Base-by-base conservation (phyloP, 1,140 invertebrate genomes). In the Babylonia areolata region DNA sequence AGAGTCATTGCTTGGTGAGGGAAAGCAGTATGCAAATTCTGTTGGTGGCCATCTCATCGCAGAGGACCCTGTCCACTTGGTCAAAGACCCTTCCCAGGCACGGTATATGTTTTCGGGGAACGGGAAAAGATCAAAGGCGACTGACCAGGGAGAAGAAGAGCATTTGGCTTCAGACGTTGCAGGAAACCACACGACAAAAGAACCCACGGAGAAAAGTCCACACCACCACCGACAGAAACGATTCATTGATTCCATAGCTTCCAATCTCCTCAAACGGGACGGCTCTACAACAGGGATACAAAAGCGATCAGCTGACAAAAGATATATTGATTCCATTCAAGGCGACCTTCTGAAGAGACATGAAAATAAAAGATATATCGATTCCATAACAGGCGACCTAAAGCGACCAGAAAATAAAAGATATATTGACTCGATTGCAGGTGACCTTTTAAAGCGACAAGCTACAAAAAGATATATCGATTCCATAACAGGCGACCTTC, bases 271-370 rank as follows among this genome's bases (percentile, higher is more conserved):
- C 51, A 46, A 31, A 42, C 80, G 80, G n/a, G 69, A 73, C 31
- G 31, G 6, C 9, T 73, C 69, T n/a, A 33, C 6, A 11, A 33
- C 69, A 33, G 23, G 23, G 20, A 15, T n/a, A 23, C 12, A 33
- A 33, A n/a, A n/a, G 20, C 9, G 23, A n/a, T 15, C 73, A 6
- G 9, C 5, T 20, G 73, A 37, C 31, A 69, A 69, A n/a, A 15
- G 82, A 6, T 46, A 84, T 69, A 40, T 84, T 6, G 82, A 84
- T 73, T 73, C 82, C 1, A 73, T 84, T 37, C 64, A 58, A 17
- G 71, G 82, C 5, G 64, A 84, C 42, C 37, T 84, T 37, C 40
- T 84, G 35, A 84, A 84, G 82, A 17, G 54, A 23, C 3, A 1
- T 3, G 2, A 40, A 3, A 0, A 85, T 31, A 78, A 64, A 31